These are phyloP conservation scores for Sebastes goodei DNA, from an alignment of 2,797 vertebrate species.

Conservation along the genomic window DNA sequence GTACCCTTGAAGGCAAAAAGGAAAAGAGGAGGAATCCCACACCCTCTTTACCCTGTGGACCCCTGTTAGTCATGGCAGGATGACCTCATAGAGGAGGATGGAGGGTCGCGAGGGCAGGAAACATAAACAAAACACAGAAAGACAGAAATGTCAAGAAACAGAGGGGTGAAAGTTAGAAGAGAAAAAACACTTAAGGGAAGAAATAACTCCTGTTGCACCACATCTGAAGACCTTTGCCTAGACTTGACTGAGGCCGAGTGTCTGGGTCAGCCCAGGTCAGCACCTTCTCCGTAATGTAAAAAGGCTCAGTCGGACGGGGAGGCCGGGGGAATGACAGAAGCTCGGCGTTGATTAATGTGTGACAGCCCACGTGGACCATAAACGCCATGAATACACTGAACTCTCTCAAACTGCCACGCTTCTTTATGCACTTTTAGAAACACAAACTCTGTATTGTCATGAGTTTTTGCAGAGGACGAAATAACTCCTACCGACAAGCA, in stretches of 20 bases:
- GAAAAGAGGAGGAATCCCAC: constrained; percentile 46
- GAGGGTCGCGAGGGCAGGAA: constrained; percentile 40
- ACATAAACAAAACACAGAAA: constrained; percentile 26
- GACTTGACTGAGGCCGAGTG: constrained; percentile 31
- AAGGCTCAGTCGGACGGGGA: background rate
- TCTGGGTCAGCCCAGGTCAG: constrained; percentile 53
- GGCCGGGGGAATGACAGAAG: background rate
- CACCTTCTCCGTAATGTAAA: constrained; percentile 1
- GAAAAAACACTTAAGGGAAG: constrained; percentile 3
- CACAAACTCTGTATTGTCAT: background rate
- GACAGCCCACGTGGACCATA: constrained; percentile 34
- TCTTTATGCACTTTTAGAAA: background rate
- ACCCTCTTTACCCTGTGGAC: constrained; percentile 47
- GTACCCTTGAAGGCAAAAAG: constrained; percentile 21
- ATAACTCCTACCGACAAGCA: too few species aligned
- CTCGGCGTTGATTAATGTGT: constrained; percentile 41
- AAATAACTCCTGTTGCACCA: constrained; percentile 20
- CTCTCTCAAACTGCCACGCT: background rate
- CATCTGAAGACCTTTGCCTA: background rate
- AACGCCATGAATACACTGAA: constrained; percentile 11
- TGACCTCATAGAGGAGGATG: constrained; percentile 55
- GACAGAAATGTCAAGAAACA: constrained; percentile 15
- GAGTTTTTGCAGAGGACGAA: background rate
- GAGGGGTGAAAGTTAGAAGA: background rate
- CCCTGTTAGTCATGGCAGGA: constrained; percentile 55